Evolutionary conservation across 2,888 invertebrate genomes (phyloP).

Genomic region (Eucera pruinosa): DNA sequence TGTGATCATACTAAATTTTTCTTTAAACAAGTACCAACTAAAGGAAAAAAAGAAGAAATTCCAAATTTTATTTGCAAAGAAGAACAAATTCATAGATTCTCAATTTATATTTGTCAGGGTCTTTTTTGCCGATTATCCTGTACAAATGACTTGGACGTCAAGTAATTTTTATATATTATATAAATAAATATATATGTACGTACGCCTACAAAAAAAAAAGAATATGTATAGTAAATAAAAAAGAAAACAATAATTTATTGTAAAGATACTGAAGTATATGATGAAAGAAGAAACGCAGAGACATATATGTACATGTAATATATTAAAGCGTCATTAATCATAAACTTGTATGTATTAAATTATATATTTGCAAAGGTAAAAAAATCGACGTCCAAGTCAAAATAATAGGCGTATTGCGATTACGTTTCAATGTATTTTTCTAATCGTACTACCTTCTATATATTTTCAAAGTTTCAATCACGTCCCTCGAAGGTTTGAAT

Average conservation of each 20-base stretch:
- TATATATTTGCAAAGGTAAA: constrained; percentile 46
- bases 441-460: constrained; percentile 65
- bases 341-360: constrained; percentile 47
- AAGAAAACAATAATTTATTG: constrained; percentile 45
- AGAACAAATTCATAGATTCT: constrained; percentile 33
- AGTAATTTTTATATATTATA: constrained; percentile 54
- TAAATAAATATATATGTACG: constrained; percentile 33
- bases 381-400: constrained; percentile 66
- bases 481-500: constrained; percentile 35
- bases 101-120: constrained; percentile 67
- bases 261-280: constrained; percentile 48
- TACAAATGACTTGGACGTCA: constrained; percentile 74
- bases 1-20: constrained; percentile 24
- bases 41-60: no score
- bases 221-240: constrained; percentile 54
- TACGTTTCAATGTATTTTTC: constrained; percentile 75
- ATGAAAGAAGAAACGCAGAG: constrained; percentile 37
- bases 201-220: constrained; percentile 27
- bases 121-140: constrained; percentile 75
- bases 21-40: no score
- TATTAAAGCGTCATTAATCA: constrained; percentile 45
- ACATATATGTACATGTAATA: constrained; percentile 55
- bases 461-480: constrained; percentile 37
- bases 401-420: constrained; percentile 63
- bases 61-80: background rate